Evolutionary conservation across 2,888 invertebrate species (phyloP).

Genomic region (Coenonympha glycerion): DNA sequence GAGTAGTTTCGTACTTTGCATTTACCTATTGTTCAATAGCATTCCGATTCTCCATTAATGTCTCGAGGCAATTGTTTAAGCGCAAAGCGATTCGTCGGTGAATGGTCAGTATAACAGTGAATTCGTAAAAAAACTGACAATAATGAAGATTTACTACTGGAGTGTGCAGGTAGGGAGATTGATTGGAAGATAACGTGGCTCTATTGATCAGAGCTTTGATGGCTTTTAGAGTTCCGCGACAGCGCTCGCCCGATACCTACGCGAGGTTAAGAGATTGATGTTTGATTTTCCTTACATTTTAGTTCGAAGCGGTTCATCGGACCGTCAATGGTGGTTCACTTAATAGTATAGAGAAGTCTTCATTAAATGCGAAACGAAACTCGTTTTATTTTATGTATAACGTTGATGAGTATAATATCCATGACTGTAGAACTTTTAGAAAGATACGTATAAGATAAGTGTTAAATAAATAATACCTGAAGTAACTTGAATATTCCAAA

Average conservation of each 20-base stretch:
- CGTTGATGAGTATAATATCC: too few species aligned
- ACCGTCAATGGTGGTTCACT: neutral
- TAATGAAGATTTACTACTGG: conserved; percentile 63
- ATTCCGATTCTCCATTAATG: conserved; percentile 30
- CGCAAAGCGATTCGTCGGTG: conserved; percentile 27
- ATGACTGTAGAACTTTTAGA: too few species aligned
- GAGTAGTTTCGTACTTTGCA: conserved; percentile 18
- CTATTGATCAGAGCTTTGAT: conserved; percentile 46
- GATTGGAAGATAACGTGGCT: conserved; percentile 48
- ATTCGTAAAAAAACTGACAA: conserved; percentile 55
- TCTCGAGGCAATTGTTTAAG: conserved; percentile 28
- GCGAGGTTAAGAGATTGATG: conserved; percentile 3
- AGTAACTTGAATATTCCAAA: too few species aligned
- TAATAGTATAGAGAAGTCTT: neutral
- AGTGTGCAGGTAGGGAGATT: conserved; percentile 58
- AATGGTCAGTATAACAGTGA: conserved; percentile 51
- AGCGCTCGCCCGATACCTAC: conserved; percentile 6
- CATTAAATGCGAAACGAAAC: neutral
- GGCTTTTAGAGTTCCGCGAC: conserved; percentile 32
- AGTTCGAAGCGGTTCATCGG: neutral
- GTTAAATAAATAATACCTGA: too few species aligned
- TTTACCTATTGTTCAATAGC: conserved; percentile 32
- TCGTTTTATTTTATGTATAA: too few species aligned
- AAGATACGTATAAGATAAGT: too few species aligned
- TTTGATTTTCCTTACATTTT: conserved; percentile 4